Evolutionary conservation across 2,797 vertebrate species (phyloP).

Genomic region (Dendrocincla fuliginosa): DNA sequence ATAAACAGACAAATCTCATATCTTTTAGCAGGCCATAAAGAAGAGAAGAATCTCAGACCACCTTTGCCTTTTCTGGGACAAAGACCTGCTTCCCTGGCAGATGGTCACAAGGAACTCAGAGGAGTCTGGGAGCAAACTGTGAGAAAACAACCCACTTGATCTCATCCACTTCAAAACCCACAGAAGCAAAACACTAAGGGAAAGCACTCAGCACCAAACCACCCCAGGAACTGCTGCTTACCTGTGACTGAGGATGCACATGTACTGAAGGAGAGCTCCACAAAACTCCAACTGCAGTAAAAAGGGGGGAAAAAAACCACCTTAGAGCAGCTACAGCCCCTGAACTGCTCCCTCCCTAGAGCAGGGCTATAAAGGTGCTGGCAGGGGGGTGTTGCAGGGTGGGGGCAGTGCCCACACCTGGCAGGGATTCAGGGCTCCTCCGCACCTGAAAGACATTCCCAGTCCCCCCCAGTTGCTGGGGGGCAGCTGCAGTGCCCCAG

Average conservation of each 20-base stretch:
- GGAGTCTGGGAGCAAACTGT: neutral
- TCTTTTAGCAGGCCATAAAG: neutral
- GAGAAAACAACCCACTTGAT: neutral
- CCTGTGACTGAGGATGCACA: neutral
- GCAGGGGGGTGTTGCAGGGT: neutral
- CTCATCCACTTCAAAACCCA: neutral
- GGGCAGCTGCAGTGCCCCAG: neutral
- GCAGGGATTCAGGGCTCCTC: neutral
- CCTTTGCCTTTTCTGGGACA: neutral
- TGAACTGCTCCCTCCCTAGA: accelerated
- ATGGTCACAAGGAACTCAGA: neutral
- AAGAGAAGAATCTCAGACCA: neutral
- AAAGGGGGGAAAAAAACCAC: accelerated
- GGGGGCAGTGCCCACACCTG: neutral
- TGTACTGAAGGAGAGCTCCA: accelerated
- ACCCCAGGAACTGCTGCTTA: neutral
- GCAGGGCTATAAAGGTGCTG: neutral
- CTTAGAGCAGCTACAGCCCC: accelerated
- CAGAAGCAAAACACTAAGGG: neutral
- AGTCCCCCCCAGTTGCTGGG: neutral
- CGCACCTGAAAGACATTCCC: neutral
- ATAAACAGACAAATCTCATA: neutral
- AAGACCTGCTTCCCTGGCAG: neutral
- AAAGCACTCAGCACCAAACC: neutral
- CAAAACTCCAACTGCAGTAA: accelerated